Evolutionary conservation across 2,888 invertebrate species (phyloP).

Genomic region (Drosophila infuscata): DNA sequence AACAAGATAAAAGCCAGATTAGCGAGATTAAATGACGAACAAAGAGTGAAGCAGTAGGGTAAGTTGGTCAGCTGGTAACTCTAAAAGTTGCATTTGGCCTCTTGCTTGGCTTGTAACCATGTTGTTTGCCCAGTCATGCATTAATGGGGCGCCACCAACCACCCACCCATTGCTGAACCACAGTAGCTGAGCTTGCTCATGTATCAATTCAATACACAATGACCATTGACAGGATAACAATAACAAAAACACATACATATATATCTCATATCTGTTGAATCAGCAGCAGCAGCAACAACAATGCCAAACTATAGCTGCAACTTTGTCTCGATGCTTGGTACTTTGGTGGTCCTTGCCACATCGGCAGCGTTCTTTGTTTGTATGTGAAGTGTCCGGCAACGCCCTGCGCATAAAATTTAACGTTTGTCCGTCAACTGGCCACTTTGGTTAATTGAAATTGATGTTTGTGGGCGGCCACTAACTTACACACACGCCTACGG

Average conservation of each 20-base stretch:
- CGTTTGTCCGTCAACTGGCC: constrained; percentile 77
- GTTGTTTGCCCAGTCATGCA: constrained; percentile 15
- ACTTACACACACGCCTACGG: constrained; percentile 29
- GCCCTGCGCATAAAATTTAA: constrained; percentile 78
- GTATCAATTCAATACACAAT: constrained; percentile 51
- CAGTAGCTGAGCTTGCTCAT: constrained; percentile 11
- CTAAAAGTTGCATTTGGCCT: constrained; percentile 37
- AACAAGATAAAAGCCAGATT: constrained; percentile 75
- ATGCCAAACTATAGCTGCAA: constrained; percentile 32
- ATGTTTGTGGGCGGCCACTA: constrained; percentile 70
- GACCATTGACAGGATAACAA: constrained; percentile 46
- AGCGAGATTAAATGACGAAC: constrained; percentile 72
- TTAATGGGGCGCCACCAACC: not conserved
- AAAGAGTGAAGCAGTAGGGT: not conserved
- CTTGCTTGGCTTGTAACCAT: constrained; percentile 18
- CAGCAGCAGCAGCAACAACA: constrained; percentile 21
- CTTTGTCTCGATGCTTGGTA: constrained; percentile 57
- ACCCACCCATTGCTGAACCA: constrained; percentile 7
- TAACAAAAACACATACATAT: constrained; percentile 1
- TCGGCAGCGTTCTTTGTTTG: not conserved
- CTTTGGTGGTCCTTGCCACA: constrained; percentile 36
- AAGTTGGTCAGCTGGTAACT: not conserved
- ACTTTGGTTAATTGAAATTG: constrained; percentile 81
- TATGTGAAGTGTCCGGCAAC: constrained; percentile 42
- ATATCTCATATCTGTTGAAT: constrained; percentile 21